These are phyloP conservation scores for Laticauda colubrina DNA, from an alignment of 2,113 vertebrate species.

Conservation along the genomic window DNA sequence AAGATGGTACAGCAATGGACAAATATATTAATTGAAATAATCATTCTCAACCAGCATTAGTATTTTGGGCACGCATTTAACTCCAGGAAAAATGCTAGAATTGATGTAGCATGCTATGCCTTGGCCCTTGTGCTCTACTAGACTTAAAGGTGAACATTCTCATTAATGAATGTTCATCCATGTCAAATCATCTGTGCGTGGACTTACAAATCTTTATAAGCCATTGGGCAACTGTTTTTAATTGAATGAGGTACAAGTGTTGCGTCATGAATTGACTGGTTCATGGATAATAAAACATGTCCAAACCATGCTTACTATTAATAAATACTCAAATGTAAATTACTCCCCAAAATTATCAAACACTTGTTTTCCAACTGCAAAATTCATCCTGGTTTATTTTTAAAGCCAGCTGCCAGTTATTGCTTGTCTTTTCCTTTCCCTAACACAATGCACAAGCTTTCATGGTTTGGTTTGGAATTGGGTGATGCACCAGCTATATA, in stretches of 20 bases:
- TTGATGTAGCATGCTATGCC: neutral
- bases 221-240: neutral
- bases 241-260: neutral
- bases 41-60: neutral
- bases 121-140: neutral
- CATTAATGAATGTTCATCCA: neutral
- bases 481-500: neutral
- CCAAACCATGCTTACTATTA: neutral
- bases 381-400: neutral
- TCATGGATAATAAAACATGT: neutral
- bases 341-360: neutral
- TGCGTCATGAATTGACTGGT: neutral
- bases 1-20: no score
- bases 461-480: neutral
- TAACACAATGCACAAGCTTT: neutral
- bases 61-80: neutral
- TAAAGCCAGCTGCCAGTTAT: neutral
- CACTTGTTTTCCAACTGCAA: neutral
- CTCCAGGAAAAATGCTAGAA: neutral
- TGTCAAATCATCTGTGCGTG: neutral
- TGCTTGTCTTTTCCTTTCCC: neutral
- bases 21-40: neutral
- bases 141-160: neutral
- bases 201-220: neutral
- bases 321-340: neutral